phyloP scores from a whole-genome alignment of 2,888 invertebrate genomes.

The Acronicta alni region DNA sequence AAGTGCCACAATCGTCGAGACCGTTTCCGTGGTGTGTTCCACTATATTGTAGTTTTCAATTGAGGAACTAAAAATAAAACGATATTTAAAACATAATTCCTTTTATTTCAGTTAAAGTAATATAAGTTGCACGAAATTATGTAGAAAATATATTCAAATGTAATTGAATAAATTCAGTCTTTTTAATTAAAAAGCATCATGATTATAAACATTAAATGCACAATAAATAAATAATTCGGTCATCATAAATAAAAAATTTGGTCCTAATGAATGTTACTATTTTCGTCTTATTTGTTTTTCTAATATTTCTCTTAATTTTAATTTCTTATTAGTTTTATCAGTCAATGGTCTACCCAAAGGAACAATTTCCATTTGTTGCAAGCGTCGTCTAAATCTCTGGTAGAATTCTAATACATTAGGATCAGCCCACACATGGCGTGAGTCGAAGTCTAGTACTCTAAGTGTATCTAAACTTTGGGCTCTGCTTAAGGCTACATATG shows the following conservation, averaged over 20 bases:
- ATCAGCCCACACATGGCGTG: constrained; percentile 96
- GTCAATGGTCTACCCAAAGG: constrained; percentile 88
- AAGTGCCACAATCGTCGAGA: too few relatives aligned
- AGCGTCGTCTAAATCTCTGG: constrained; percentile 90
- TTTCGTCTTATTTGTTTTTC: constrained; percentile 77
- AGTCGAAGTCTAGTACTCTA: constrained; percentile 96
- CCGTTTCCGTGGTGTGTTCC: too few relatives aligned
- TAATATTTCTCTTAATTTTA: constrained; percentile 79
- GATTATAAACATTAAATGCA: constrained; percentile 26
- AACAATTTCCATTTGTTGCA: constrained; percentile 91
- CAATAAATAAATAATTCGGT: constrained; percentile 39
- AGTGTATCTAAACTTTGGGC: constrained; percentile 96
- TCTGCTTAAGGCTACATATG: constrained; percentile 98
- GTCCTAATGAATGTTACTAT: constrained; percentile 55
- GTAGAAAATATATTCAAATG: constrained; percentile 29
- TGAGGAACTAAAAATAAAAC: constrained; percentile 26
- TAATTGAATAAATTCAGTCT: constrained; percentile 56
- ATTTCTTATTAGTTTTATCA: constrained; percentile 82
- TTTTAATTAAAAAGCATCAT: constrained; percentile 37
- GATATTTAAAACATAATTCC: constrained; percentile 6
- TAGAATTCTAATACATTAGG: constrained; percentile 95
- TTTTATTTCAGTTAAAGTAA: constrained; percentile 27
- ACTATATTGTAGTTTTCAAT: constrained; percentile 1
- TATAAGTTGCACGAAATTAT: constrained; percentile 13
- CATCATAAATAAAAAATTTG: constrained; percentile 41